phyloP scores from a whole-genome alignment of 2,888 invertebrate species.

The Andrena flavipes region DNA sequence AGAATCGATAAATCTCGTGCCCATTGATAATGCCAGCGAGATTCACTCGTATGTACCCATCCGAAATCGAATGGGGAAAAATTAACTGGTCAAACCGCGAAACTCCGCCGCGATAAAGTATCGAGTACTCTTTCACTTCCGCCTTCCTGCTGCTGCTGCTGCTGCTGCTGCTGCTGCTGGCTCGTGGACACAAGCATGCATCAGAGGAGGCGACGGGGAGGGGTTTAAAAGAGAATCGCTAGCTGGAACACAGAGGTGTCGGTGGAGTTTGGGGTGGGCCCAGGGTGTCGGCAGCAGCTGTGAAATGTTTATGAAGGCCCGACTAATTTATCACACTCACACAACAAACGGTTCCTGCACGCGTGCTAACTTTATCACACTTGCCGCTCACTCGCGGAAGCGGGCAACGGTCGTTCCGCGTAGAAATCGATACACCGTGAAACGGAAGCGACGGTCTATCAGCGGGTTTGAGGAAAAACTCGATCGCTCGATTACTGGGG shows the following conservation, averaged over 20 bases:
- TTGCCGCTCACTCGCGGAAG: conserved; percentile 48
- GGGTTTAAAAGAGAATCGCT: conserved; percentile 54
- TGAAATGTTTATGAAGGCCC: conserved; percentile 84
- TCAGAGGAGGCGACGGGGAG: conserved; percentile 38
- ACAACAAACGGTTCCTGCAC: conserved; percentile 46
- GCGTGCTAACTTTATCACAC: conserved; percentile 71
- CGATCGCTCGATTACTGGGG: conserved; percentile 29
- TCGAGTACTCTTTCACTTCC: conserved; percentile 58
- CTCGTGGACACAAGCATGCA: conserved; percentile 10
- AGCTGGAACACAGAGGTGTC: conserved; percentile 54
- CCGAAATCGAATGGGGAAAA: conserved; percentile 56
- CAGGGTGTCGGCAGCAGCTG: conserved; percentile 82
- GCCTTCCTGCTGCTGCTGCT: conserved; percentile 9
- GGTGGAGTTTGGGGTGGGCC: conserved; percentile 52
- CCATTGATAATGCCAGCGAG: conserved; percentile 58
- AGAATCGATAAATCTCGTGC: conserved; percentile 54
- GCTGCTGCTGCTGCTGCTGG: neutral
- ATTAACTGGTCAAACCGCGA: conserved; percentile 68
- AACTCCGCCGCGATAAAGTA: conserved; percentile 71
- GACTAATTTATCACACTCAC: conserved; percentile 82
- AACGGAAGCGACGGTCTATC: conserved; percentile 47
- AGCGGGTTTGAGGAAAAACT: conserved; percentile 46
- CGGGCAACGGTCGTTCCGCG: conserved; percentile 14
- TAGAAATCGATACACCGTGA: conserved; percentile 65
- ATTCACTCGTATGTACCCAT: conserved; percentile 35